These are phyloP conservation scores for Phacellophora camtschatica DNA, from an alignment of 30 jellyfish, hydroid and myxozoan species.

Conservation along the genomic window DNA sequence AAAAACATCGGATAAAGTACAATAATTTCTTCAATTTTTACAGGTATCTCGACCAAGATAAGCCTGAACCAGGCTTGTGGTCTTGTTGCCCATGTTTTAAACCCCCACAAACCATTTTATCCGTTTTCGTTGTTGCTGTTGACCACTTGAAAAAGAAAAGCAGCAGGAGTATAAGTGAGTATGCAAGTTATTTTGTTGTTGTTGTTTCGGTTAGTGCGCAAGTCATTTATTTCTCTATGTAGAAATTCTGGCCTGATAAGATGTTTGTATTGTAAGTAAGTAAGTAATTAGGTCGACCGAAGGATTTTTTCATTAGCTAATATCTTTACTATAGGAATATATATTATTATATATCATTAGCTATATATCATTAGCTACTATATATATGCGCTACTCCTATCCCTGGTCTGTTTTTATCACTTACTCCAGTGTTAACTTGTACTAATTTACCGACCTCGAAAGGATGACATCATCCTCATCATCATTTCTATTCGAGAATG, in stretches of 20 bases:
- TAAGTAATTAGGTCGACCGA: too few species aligned
- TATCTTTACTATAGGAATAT: too few species aligned
- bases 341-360: too few species aligned
- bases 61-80: constrained; percentile 84
- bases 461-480: too few species aligned
- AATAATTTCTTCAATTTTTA: neutral
- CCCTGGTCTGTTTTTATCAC: too few species aligned
- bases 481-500: too few species aligned
- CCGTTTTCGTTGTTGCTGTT: constrained; percentile 80
- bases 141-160: constrained; percentile 87
- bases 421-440: too few species aligned
- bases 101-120: constrained; percentile 70
- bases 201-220: neutral
- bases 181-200: neutral
- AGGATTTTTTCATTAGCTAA: too few species aligned
- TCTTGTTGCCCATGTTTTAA: constrained; percentile 81
- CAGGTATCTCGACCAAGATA: constrained; percentile 71
- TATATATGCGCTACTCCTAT: too few species aligned
- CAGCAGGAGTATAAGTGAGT: constrained; percentile 87
- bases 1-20: neutral
- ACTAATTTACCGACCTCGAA: too few species aligned
- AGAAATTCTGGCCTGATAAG: neutral
- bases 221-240: neutral
- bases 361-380: too few species aligned
- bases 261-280: neutral